Base-by-base conservation (phyloP, 2,797 vertebrate species). In the Phaenicophaeus curvirostris region DNA sequence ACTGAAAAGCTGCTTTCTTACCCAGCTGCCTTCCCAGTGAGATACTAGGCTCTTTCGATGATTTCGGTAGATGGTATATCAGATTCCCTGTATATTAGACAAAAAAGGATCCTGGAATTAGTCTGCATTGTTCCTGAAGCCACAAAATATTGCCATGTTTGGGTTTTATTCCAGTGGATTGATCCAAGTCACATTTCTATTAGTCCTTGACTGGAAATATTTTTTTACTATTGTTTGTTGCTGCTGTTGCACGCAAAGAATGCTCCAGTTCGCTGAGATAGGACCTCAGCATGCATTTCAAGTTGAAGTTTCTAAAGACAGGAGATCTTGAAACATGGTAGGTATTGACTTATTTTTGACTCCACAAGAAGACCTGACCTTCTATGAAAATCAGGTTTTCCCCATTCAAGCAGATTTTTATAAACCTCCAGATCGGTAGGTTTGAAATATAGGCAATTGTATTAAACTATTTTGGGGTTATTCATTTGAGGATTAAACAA, bases 91-190 rank as follows among this genome's bases (percentile, higher is more conserved):
- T 67, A 15, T 15, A 20, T 71, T 39, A 48, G 41, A 31, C 24
- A 53, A 35, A 87, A 92, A 71, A 17, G 8, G 18, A 15, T 92
- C n/a, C 8, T 80, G 46, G 33, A 75, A 77, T 77, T 21, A 71
- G 15, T 68, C n/a, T 13, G 27, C 7, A 4, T 7, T 68, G 16
- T 50, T 54, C 42, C 18, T 0, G 0, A 66, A 79, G 53, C 14
- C 14, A 63, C 35, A 63, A 73, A 53, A 4, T 41, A 37, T 8
- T 41, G 73, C 41, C 24, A 5, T 2, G 0, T 66, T 86, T 25
- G 4, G 0, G 16, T 89, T 91, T 68, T 53, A 24, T 21, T 90
- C 39, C 35, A 35, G 15, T 42, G 24, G 6, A 39, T 79, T 2
- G 1, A 15, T 2, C 7, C 0, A 1, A 46, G 30, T 67, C 27